phyloP scores from a whole-genome alignment of 2,888 invertebrate genomes.

The Trichogramma dendrolimi region DNA sequence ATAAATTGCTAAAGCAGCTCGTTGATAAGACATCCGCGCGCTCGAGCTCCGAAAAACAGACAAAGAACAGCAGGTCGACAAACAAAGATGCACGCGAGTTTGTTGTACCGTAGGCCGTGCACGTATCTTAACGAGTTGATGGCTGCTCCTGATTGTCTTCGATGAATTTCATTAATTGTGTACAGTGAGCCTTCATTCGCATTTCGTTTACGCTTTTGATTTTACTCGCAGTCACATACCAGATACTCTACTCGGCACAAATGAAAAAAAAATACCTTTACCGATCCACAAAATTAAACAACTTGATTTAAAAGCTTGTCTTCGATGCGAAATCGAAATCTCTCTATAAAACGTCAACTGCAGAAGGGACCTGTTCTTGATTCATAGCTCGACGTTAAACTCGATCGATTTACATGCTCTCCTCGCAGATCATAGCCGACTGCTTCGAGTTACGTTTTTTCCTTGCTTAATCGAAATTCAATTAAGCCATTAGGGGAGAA shows the following conservation, averaged over 20 bases:
- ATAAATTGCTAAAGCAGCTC: conserved; percentile 13
- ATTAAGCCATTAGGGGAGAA: conserved; percentile 43
- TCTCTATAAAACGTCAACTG: conserved; percentile 46
- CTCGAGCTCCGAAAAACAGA: too few relatives aligned
- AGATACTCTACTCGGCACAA: too few relatives aligned
- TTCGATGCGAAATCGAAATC: conserved; percentile 41
- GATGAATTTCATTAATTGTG: too few relatives aligned
- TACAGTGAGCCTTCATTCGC: too few relatives aligned
- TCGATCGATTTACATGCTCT: conserved; percentile 2
- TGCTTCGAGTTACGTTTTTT: conserved; percentile 27
- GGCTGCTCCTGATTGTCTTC: conserved; percentile 8
- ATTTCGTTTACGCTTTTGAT: too few relatives aligned
- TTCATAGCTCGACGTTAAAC: conserved; percentile 44
- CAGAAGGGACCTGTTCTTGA: conserved; percentile 47
- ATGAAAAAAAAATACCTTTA: too few relatives aligned
- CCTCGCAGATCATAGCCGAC: not conserved
- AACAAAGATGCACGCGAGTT: too few relatives aligned
- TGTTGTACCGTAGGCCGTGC: not conserved
- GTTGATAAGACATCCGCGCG: too few relatives aligned
- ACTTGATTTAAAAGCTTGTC: too few relatives aligned
- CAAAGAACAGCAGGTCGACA: too few relatives aligned
- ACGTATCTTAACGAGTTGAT: conserved; percentile 31
- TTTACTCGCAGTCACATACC: too few relatives aligned
- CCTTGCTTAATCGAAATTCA: conserved; percentile 51
- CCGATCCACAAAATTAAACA: too few relatives aligned